These are phyloP conservation scores for Brachionus asplanchnoidis DNA, from an alignment of 1,140 invertebrate species.

Conservation along the genomic window DNA sequence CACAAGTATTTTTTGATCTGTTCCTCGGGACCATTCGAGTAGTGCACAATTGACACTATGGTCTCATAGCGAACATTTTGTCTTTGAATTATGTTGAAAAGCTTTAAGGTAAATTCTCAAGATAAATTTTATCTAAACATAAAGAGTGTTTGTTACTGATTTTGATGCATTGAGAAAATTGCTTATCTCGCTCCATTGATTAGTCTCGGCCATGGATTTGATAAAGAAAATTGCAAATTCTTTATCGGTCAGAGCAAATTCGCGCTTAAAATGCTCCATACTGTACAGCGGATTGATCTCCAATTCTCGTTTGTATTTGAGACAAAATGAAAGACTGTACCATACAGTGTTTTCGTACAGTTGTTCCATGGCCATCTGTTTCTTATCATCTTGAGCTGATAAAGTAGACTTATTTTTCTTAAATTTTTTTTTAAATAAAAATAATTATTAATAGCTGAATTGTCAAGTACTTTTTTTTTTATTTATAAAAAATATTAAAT, in stretches of 20 bases:
- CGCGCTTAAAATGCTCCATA: slow-evolving; percentile 21
- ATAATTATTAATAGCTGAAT: too few species aligned
- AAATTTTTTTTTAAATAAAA: not conserved
- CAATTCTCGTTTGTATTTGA: not conserved
- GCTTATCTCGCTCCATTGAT: slow-evolving; percentile 3
- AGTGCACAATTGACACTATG: not conserved
- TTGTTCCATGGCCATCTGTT: not conserved
- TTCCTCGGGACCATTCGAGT: not conserved
- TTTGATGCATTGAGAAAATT: not conserved
- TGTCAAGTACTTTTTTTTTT: too few species aligned
- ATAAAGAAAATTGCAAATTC: slow-evolving; percentile 5
- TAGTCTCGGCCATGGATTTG: not conserved
- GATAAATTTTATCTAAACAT: not conserved
- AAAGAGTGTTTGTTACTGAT: not conserved
- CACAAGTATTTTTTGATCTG: not conserved
- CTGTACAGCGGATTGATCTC: not conserved
- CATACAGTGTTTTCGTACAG: not conserved
- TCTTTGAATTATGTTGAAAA: slow-evolving; percentile 14
- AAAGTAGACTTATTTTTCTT: not conserved
- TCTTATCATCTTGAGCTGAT: not conserved
- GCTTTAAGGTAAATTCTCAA: not conserved
- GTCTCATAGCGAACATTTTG: slow-evolving; percentile 16
- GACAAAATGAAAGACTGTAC: not conserved
- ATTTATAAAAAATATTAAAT: too few species aligned
- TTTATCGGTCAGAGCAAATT: not conserved